Percentiles rank a stretch among this genome's conserved stretches.
phyloP scores from a whole-genome alignment of 2,888 invertebrate genomes.

The Drosophila fungiperda region DNA sequence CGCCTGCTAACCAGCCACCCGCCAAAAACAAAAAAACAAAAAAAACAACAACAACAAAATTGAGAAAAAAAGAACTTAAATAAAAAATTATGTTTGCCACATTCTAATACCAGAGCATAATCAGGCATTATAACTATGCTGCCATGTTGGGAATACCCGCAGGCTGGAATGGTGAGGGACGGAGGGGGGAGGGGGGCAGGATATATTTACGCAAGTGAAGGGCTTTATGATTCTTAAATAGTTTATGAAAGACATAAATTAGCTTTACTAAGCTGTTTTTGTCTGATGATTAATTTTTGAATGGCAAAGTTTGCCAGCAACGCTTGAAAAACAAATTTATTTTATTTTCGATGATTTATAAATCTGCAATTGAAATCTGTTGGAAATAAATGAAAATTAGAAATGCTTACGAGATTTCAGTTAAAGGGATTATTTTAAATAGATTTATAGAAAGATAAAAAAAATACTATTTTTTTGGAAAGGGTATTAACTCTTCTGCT shows the following conservation, averaged over 20 bases:
- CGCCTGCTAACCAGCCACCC: constrained; percentile 48
- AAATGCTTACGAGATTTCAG: neutral
- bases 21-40: constrained; percentile 25
- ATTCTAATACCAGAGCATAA: constrained; percentile 43
- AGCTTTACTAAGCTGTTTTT: neutral
- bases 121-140: constrained; percentile 35
- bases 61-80: constrained; percentile 29
- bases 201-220: neutral
- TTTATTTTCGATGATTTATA: neutral
- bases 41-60: constrained; percentile 7
- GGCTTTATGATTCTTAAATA: neutral
- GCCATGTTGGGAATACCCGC: constrained; percentile 12
- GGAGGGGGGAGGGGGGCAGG: neutral
- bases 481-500: constrained; percentile 35
- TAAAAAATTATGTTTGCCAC: constrained; percentile 53
- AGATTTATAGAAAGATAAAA: neutral
- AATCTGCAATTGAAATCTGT: neutral
- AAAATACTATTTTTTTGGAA: neutral
- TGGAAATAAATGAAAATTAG: neutral
- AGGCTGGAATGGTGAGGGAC: too few relatives aligned
- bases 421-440: too few relatives aligned
- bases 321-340: neutral
- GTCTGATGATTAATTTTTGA: neutral
- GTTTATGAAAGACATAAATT: neutral
- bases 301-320: neutral